Evolutionary conservation across 2,113 vertebrate species (phyloP), one percentile per base, ranked within the genome.

Genomic region (Xiphophorus maculatus): DNA sequence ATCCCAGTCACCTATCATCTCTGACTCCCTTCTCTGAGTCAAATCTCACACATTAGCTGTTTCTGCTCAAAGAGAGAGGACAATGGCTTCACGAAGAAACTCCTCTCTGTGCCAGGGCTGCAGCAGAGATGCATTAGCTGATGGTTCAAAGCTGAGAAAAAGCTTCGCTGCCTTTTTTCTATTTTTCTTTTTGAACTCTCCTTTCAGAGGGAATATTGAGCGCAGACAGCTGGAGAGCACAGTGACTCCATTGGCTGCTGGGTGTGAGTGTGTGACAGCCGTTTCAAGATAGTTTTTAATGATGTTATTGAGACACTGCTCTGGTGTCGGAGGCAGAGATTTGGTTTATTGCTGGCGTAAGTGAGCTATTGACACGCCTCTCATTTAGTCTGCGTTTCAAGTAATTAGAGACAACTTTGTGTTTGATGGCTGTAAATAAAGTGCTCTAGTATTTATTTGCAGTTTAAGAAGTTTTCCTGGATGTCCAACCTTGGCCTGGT

Each of bases 121-220:
- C 32, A 73, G 72, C 35, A 69, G 73, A 30, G 79, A 83, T 77
- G 73, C 72, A 76, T 82, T 78, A 82, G 80, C 81, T 77, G 84
- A 62, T 35, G 77, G 81, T 91, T 93, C 89, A 92, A 92, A 90
- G 88, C 77, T 9, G 68, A 78, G 79, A 73, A 70, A 58, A 91
- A 73, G 63, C 82, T 70, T 58, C 63, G 22, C 69, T 62, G 81
- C 54, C 80, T 83, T 84, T 84, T 85, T 87, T 87, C 61, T 80
- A 42, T 83, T 84, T 83, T 85, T 87, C 88, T 89, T 87, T 92
- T 90, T 93, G 85, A 91, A 90, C 84, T 90, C 54, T 64, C 63
- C 69, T 89, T 92, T 88, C 84, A 83, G 76, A 84, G 85, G 80
- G 82, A 91, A 88, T 89, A 76, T 83, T 76, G 82, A 71, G 86